Evolutionary conservation across 1,140 invertebrate species (phyloP).

Genomic region (Philaenus spumarius): DNA sequence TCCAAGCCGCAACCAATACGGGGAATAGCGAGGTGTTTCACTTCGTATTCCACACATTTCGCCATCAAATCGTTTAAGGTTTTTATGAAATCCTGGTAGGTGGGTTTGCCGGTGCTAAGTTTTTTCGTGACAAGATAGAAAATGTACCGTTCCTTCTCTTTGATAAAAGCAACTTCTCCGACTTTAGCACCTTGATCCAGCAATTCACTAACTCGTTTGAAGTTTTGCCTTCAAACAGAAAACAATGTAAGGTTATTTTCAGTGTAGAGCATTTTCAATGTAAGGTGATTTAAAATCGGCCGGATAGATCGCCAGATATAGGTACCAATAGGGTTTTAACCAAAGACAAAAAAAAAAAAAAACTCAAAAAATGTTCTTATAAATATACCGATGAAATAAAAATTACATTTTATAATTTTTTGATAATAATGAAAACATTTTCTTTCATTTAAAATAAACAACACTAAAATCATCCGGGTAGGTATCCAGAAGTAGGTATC

Average conservation of each 20-base stretch:
- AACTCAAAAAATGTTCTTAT: too few relatives aligned
- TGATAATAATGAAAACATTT: too few relatives aligned
- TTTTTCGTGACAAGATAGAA: conserved; percentile 49
- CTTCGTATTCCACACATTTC: conserved; percentile 37
- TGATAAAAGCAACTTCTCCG: conserved; percentile 50
- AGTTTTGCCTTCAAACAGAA: conserved; percentile 33
- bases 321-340: too few relatives aligned
- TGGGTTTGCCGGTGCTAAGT: conserved; percentile 39
- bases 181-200: conserved; percentile 39
- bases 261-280: too few relatives aligned
- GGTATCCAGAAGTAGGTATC: background rate
- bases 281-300: background rate
- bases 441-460: too few relatives aligned
- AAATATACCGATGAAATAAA: too few relatives aligned
- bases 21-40: conserved; percentile 50
- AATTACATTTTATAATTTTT: too few relatives aligned
- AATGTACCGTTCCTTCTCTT: conserved; percentile 43
- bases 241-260: too few relatives aligned
- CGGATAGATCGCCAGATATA: too few relatives aligned
- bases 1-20: conserved; percentile 58
- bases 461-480: too few relatives aligned
- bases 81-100: conserved; percentile 31
- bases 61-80: conserved; percentile 35
- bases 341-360: too few relatives aligned
- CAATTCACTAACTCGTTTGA: conserved; percentile 38